A percentile compares a stretch with the other conserved stretches of the same genome.
These are phyloP conservation scores for Chascanopsetta lugubris DNA, from an alignment of 2,113 vertebrate species.

Conservation along the genomic window DNA sequence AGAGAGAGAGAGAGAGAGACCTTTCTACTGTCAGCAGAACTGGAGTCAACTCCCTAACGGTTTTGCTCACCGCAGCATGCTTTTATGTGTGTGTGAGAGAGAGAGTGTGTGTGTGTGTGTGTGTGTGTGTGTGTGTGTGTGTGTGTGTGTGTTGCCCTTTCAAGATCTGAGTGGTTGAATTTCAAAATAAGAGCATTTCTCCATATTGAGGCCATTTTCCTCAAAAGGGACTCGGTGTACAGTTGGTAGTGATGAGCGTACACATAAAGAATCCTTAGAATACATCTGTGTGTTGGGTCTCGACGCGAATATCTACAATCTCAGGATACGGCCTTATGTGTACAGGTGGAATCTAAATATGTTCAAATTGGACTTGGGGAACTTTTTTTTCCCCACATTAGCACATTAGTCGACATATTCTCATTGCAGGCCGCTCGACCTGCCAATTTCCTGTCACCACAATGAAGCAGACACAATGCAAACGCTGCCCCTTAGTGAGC, in stretches of 20 bases:
- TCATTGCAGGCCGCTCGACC: background rate
- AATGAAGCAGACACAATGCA: background rate
- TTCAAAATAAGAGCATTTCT: constrained; percentile 34
- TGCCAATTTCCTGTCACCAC: background rate
- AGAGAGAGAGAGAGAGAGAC: constrained; percentile 58
- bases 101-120: constrained; percentile 18
- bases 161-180: constrained; percentile 44
- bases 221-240: constrained; percentile 6
- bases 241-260: background rate
- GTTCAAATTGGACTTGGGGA: too few species aligned
- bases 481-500: background rate
- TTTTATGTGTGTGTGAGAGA: constrained; percentile 20
- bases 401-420: background rate
- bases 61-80: constrained; percentile 19
- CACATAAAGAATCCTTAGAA: background rate
- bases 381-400: background rate
- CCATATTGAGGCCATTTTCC: constrained; percentile 18
- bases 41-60: constrained; percentile 66
- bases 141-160: constrained; percentile 29
- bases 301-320: too few species aligned
- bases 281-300: constrained; percentile 69
- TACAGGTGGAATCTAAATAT: too few species aligned
- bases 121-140: constrained; percentile 8
- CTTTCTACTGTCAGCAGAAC: constrained; percentile 75
- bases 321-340: too few species aligned